A percentile compares a stretch with the other conserved stretches of the same genome.
Evolutionary conservation across 2,888 invertebrate species (phyloP).

Genomic region (Erebia aethiops): DNA sequence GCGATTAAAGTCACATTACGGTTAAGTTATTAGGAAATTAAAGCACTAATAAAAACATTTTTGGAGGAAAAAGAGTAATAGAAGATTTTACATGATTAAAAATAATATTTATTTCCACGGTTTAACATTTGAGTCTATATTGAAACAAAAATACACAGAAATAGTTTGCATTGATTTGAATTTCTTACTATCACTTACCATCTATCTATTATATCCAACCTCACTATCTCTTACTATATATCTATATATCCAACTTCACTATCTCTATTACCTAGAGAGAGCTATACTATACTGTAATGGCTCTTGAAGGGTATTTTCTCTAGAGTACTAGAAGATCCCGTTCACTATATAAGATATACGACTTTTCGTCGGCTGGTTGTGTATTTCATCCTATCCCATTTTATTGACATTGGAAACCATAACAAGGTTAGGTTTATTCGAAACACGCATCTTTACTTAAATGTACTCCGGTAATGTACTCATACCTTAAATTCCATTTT

Average conservation of each 20-base stretch:
- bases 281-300: conserved; percentile 23
- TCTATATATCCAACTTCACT: background rate
- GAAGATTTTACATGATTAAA: no score
- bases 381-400: conserved; percentile 12
- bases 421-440: conserved; percentile 12
- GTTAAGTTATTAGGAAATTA: no score
- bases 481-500: no score
- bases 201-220: no score
- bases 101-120: no score
- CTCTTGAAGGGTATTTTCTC: conserved; percentile 28
- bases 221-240: background rate
- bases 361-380: conserved; percentile 1
- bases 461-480: background rate
- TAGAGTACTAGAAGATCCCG: conserved; percentile 25
- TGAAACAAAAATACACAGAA: no score
- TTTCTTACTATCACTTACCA: no score
- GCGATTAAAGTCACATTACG: no score
- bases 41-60: no score
- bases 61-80: no score
- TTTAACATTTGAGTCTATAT: no score
- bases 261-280: background rate
- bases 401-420: conserved; percentile 18
- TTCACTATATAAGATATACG: conserved; percentile 26
- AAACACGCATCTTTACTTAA: conserved; percentile 7
- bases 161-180: no score